Percentiles rank a stretch among this genome's conserved stretches.
These are phyloP conservation scores for Cetonia aurata DNA, from an alignment of 2,888 invertebrate species.

Conservation along the genomic window DNA sequence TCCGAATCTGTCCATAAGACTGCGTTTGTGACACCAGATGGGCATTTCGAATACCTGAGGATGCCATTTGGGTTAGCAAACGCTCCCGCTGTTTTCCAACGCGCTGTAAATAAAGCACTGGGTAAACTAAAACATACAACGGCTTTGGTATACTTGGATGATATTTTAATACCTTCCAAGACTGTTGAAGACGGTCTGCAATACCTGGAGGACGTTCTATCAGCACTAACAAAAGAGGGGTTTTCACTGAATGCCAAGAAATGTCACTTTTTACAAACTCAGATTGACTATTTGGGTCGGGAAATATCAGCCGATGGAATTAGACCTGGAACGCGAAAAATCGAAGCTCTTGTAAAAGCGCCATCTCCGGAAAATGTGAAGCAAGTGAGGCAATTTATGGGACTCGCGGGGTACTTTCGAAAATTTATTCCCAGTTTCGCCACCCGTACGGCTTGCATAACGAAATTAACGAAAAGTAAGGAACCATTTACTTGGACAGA, in stretches of 20 bases:
- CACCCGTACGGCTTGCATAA: constrained; percentile 49
- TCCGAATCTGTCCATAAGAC: no score
- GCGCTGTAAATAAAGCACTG: no score
- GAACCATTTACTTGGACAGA: constrained; percentile 42
- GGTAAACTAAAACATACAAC: no score
- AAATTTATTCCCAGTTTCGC: constrained; percentile 56
- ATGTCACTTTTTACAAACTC: constrained; percentile 52
- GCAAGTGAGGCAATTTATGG: constrained; percentile 55
- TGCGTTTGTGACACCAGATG: no score
- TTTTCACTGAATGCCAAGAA: constrained; percentile 51
- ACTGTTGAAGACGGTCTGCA: no score
- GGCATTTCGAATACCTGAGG: no score
- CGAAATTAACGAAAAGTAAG: not conserved
- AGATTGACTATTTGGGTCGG: constrained; percentile 55
- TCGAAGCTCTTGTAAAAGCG: constrained; percentile 52
- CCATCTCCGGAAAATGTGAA: constrained; percentile 52
- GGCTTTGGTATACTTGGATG: no score
- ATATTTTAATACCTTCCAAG: no score
- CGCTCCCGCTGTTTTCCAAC: no score
- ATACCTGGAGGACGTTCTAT: no score
- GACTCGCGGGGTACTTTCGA: constrained; percentile 56
- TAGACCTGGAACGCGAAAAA: constrained; percentile 53
- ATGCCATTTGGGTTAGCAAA: no score
- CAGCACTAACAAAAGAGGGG: constrained; percentile 44
- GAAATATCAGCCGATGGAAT: constrained; percentile 52